A percentile compares a stretch with the other conserved stretches of the same genome.
phyloP scores from a whole-genome alignment of 2,888 invertebrate species.

The Myopa testacea region DNA sequence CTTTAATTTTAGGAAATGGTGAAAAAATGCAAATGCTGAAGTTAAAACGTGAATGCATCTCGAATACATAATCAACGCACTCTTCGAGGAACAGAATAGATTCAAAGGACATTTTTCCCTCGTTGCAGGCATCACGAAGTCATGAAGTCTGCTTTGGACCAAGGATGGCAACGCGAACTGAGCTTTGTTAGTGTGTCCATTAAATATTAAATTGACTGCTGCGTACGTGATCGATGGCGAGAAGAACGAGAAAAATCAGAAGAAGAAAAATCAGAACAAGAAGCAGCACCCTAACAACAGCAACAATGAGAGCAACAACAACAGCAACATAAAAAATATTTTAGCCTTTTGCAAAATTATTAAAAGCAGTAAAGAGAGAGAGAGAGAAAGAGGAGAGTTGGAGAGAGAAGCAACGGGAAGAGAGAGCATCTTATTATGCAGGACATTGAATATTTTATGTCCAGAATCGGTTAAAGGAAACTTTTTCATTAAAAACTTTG shows the following conservation, averaged over 20 bases:
- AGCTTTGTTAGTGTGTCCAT: slow-evolving; percentile 28
- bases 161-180: not conserved
- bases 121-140: not conserved
- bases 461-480: slow-evolving; percentile 21
- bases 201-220: slow-evolving; percentile 37
- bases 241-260: not conserved
- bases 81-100: not conserved
- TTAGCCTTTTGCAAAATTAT: not conserved
- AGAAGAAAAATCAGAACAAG: not conserved
- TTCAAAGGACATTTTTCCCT: slow-evolving; percentile 10
- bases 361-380: slow-evolving; percentile 1
- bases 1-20: not conserved
- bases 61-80: slow-evolving; percentile 41
- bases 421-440: not conserved
- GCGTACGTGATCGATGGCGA: slow-evolving; percentile 24
- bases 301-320: not conserved
- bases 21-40: slow-evolving; percentile 32
- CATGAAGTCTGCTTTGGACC: not conserved
- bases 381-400: not conserved
- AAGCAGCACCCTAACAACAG: not conserved
- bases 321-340: not conserved
- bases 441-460: slow-evolving; percentile 21
- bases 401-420: not conserved
- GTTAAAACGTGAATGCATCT: slow-evolving; percentile 38
- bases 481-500: not conserved